Conservation (phyloP, 2,888 invertebrate species). For the Dorcus hopei region DNA sequence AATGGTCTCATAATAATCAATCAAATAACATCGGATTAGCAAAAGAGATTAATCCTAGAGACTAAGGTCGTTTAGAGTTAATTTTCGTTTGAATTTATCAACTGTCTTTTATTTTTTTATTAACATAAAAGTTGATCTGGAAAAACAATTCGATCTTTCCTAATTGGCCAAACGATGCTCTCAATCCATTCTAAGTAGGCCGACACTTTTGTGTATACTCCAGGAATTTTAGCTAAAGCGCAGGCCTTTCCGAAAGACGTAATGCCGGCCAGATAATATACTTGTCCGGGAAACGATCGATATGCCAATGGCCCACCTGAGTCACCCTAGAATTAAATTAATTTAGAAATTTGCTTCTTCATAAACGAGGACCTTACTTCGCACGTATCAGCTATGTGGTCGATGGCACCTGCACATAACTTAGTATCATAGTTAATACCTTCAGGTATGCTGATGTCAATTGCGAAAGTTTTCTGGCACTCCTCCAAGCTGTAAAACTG, state of each 20-base stretch:
- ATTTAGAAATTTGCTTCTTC: background rate
- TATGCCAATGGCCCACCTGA: conserved; percentile 9
- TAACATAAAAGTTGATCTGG: no score
- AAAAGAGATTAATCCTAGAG: no score
- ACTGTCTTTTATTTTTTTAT: no score
- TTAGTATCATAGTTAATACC: conserved; percentile 8
- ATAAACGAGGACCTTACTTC: background rate
- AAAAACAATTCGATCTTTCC: no score
- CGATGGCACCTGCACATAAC: conserved; percentile 10
- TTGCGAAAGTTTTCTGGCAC: background rate
- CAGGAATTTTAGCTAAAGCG: conserved; percentile 40
- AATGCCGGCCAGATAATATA: conserved; percentile 5
- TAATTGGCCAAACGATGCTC: conserved; percentile 53
- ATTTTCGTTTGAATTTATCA: no score
- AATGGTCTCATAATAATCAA: no score
- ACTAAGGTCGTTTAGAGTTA: no score
- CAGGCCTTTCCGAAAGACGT: conserved; percentile 16
- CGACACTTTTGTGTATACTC: conserved; percentile 59
- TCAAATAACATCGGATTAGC: no score
- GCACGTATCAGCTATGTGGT: conserved; percentile 10
- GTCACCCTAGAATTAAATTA: conserved; percentile 15
- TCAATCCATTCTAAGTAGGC: conserved; percentile 60
- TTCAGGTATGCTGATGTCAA: background rate
- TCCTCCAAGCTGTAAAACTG: background rate
- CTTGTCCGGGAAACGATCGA: background rate